phyloP scores from a whole-genome alignment of 1,140 invertebrate genomes.

The Cyclargus thomasi region DNA sequence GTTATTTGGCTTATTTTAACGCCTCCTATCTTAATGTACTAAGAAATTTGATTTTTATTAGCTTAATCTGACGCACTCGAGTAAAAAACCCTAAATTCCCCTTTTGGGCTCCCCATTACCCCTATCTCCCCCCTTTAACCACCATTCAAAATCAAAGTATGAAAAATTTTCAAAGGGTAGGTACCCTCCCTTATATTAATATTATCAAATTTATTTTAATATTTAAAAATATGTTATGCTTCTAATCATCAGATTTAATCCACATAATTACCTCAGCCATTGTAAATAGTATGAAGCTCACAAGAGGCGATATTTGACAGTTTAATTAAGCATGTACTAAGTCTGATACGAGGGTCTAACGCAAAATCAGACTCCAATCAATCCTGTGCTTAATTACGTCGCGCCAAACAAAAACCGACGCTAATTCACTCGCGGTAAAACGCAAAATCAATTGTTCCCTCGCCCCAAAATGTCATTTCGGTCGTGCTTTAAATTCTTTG shows the following conservation, averaged over 20 bases:
- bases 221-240: neutral
- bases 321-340: slow-evolving; percentile 57
- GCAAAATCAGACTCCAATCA: slow-evolving; percentile 48
- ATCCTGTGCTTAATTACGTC: slow-evolving; percentile 34
- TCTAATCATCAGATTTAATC: slow-evolving; percentile 3
- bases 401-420: slow-evolving; percentile 14
- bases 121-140: no score
- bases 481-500: neutral
- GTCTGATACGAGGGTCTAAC: slow-evolving; percentile 46
- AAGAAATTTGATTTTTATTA: no score
- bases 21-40: no score
- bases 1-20: no score
- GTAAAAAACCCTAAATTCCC: no score
- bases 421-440: neutral
- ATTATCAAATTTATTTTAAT: no score
- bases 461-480: neutral
- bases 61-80: no score
- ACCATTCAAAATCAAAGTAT: no score
- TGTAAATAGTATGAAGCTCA: slow-evolving; percentile 34
- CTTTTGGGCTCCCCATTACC: no score
- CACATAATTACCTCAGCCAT: slow-evolving; percentile 26
- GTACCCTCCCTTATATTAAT: no score
- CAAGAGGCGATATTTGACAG: slow-evolving; percentile 45
- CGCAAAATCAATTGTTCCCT: neutral
- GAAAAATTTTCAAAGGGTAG: no score